These are phyloP conservation scores for Takifugu flavidus DNA, from an alignment of 2,113 vertebrate genomes.

Conservation along the genomic window DNA sequence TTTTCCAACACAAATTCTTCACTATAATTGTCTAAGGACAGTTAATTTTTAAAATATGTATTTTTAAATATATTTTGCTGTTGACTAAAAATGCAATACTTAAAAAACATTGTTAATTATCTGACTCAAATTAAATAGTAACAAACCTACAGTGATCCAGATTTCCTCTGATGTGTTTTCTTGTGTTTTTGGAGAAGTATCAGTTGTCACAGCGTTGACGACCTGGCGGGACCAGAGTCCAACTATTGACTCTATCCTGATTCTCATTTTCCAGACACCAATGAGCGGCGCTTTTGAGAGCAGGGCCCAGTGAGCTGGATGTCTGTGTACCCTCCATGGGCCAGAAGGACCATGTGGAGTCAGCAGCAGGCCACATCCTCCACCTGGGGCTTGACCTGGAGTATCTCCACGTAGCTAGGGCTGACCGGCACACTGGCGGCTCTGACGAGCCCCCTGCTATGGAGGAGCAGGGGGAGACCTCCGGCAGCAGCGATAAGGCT, in stretches of 20 bases:
- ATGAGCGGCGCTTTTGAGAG: constrained; percentile 65
- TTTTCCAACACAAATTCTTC: too few species aligned
- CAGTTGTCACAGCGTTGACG: too few species aligned
- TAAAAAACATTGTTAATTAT: neutral
- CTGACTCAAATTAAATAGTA: neutral
- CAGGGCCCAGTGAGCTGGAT: constrained; percentile 77
- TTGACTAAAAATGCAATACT: too few species aligned
- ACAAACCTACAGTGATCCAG: neutral
- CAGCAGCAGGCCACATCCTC: constrained; percentile 71
- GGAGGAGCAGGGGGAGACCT: constrained; percentile 77
- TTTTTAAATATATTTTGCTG: too few species aligned
- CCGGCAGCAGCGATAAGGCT: constrained; percentile 69
- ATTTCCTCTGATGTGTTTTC: too few species aligned
- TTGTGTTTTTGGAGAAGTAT: too few species aligned
- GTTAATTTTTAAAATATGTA: too few species aligned
- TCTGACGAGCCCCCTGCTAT: constrained; percentile 80
- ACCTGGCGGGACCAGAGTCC: too few species aligned
- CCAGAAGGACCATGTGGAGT: constrained; percentile 92
- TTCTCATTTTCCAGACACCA: constrained; percentile 65
- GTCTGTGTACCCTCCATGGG: constrained; percentile 91
- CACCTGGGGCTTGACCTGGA: constrained; percentile 78
- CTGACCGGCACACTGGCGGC: constrained; percentile 82
- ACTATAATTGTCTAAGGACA: too few species aligned
- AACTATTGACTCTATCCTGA: too few species aligned
- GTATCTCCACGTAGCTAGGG: constrained; percentile 86